Evolutionary conservation across 1,140 invertebrate species (phyloP).

Genomic region (Drosophila burlai): DNA sequence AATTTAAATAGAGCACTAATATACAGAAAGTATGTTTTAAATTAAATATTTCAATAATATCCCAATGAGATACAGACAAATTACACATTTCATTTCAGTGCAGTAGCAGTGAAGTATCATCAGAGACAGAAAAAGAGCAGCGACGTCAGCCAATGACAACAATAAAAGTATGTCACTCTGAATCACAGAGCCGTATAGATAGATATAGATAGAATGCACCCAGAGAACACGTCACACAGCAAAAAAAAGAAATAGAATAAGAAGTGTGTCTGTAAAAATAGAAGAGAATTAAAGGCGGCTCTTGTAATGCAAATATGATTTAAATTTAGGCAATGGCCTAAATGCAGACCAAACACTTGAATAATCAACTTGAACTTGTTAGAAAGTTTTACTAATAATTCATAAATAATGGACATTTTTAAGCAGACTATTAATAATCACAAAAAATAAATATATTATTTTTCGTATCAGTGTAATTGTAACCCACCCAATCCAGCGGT

Average conservation of each 20-base stretch:
- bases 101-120: constrained; percentile 3
- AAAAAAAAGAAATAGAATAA: not conserved
- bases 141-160: constrained; percentile 67
- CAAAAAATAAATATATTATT: no score
- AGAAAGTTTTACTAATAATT: not conserved
- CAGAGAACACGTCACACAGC: constrained; percentile 19
- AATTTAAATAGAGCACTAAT: no score
- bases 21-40: not conserved
- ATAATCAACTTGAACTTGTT: constrained; percentile 9
- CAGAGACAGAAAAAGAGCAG: constrained; percentile 16
- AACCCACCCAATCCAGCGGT: constrained; percentile 15
- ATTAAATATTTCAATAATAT: not conserved
- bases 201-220: constrained; percentile 16
- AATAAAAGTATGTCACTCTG: constrained; percentile 75
- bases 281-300: constrained; percentile 30
- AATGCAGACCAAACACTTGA: constrained; percentile 2
- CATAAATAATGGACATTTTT: not conserved
- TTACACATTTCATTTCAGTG: not conserved
- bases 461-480: constrained; percentile 7
- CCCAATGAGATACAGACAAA: not conserved
- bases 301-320: constrained; percentile 28
- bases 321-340: constrained; percentile 8
- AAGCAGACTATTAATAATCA: no score
- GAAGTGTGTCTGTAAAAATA: not conserved
- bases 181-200: constrained; percentile 71